Evolutionary conservation across 2,113 vertebrate species (phyloP).

Genomic region (Ariopsis seemanni): DNA sequence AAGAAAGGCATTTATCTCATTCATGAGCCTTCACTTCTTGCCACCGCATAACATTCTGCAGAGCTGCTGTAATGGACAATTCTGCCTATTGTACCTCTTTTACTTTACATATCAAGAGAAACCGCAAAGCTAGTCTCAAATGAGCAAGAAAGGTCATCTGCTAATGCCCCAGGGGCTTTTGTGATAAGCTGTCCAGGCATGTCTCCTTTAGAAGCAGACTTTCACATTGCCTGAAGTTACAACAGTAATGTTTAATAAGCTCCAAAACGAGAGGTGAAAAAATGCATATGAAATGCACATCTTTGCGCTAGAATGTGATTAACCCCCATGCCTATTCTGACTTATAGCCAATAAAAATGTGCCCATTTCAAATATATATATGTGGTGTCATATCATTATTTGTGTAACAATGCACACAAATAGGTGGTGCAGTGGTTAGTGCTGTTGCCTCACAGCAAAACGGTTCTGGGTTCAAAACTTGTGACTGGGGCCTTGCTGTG

Average conservation of each 20-base stretch:
- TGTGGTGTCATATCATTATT: background rate
- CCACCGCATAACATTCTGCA: background rate
- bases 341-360: background rate
- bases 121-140: background rate
- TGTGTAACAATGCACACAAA: background rate
- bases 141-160: conserved; percentile 14
- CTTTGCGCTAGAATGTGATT: too few species aligned
- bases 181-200: conserved; percentile 3
- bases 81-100: conserved; percentile 8
- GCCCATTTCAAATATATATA: background rate
- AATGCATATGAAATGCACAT: background rate
- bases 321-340: too few species aligned
- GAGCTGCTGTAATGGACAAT: background rate
- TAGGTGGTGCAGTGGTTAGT: too few species aligned
- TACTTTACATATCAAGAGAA: conserved; percentile 29
- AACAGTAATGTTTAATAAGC: background rate
- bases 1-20: conserved; percentile 1
- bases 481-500: too few species aligned
- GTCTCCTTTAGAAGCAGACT: conserved; percentile 6
- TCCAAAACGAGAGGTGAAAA: background rate
- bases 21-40: background rate
- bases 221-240: background rate
- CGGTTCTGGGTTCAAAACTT: too few species aligned
- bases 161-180: background rate
- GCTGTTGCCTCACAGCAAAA: too few species aligned